Evolutionary conservation across 2,797 vertebrate species (phyloP), one percentile per base, ranked within the genome.

Genomic region (Tapera naevia): DNA sequence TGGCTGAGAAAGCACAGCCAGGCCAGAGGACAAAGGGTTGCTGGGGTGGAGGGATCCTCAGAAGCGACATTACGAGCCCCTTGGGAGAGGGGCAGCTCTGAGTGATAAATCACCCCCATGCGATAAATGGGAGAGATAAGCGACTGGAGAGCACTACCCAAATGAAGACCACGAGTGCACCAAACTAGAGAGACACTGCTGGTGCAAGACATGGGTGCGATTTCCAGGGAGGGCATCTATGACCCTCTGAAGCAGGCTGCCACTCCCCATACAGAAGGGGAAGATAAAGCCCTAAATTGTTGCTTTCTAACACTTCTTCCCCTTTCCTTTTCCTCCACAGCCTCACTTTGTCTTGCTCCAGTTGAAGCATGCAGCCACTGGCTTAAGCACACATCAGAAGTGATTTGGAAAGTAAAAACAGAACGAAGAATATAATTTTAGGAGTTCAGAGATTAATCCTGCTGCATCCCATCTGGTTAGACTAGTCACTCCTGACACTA

Each of bases 321-420:
- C 11, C 17, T 53, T 76, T 73, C 11, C 25, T 90, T 81, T 57
- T 50, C 13, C 22, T 86, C 18, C 41, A 2, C 35, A 85, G 56
- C 32, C n/a, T 58, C 25, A 13, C 39, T 46, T 87, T 41, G 33
- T 76, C 51, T 67, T 91, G 51, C 11, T 78, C 62, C 48, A 46
- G 37, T 57, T 46, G 53, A 32, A 57, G 14, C 25, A 22, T 30
- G 37, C 82, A 94, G 75, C 15, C 41, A 41, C 16, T 17, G 23
- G 2, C 67, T 74, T 58, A 50, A 67, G 32, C 11, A 39, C 3
- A 12, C 27, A n/a, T 32, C 32, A 61, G 27, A 50, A 73, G 13
- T 7, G 62, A 51, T 0, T 45, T 28, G 12, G 5, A 0, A 8
- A 17, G 1, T 1, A 8, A 13, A 11, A 10, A 4, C 25, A 28